Percentiles rank a stretch among this genome's conserved stretches.
Conservation (phyloP, 1,140 invertebrate genomes). For the Diorhabda carinulata region DNA sequence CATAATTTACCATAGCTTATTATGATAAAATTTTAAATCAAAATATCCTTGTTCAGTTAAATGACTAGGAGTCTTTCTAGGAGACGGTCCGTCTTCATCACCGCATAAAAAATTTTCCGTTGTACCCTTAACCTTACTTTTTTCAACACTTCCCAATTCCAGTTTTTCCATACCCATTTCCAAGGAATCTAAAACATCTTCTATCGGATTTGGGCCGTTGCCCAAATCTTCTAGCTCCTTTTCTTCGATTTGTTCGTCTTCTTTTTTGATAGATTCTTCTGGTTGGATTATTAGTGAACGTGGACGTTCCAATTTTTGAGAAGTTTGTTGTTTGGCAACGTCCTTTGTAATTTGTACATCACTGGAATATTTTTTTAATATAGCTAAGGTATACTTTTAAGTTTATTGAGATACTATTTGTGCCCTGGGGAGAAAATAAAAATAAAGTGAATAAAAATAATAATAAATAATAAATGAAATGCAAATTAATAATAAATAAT, state of each 20-base stretch:
- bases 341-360: slow-evolving; percentile 24
- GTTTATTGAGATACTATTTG: slow-evolving; percentile 41
- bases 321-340: slow-evolving; percentile 13
- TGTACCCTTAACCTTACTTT: slow-evolving; percentile 4
- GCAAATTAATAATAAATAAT: not conserved
- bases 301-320: slow-evolving; percentile 51
- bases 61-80: slow-evolving; percentile 40
- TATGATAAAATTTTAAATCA: slow-evolving; percentile 62
- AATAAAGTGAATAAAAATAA: slow-evolving; percentile 33
- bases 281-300: slow-evolving; percentile 51
- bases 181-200: slow-evolving; percentile 43
- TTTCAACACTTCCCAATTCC: slow-evolving; percentile 14
- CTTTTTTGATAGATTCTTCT: not conserved
- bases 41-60: slow-evolving; percentile 57
- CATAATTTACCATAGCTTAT: slow-evolving; percentile 56
- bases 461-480: slow-evolving; percentile 7
- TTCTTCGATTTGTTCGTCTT: slow-evolving; percentile 37
- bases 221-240: slow-evolving; percentile 34
- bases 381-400: slow-evolving; percentile 15
- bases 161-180: slow-evolving; percentile 10
- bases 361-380: slow-evolving; percentile 40
- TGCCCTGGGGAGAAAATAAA: slow-evolving; percentile 36
- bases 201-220: slow-evolving; percentile 40
- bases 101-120: slow-evolving; percentile 5
- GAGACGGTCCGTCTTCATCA: slow-evolving; percentile 20